Conservation (phyloP, 92 coral and sea anemone species). For the Chrysogorgia sp. region DNA sequence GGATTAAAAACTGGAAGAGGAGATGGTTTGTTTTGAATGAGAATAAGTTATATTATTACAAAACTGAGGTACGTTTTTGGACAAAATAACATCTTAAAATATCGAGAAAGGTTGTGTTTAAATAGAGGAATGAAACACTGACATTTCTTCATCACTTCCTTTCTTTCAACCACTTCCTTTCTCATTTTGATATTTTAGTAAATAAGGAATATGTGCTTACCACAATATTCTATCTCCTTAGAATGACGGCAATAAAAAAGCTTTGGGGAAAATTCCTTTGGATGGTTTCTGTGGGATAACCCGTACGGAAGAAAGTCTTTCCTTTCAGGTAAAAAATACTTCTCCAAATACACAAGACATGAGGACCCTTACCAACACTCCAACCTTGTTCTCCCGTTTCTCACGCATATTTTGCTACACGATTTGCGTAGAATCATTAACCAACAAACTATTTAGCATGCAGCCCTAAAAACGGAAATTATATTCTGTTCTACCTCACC, state of each 20-base stretch:
- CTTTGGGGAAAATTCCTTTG: conserved; percentile 94
- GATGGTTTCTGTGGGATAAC: conserved; percentile 96
- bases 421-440: too few relatives aligned
- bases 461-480: too few relatives aligned
- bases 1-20: conserved; percentile 94
- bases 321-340: conserved; percentile 74
- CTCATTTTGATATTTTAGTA: not conserved
- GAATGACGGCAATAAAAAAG: conserved; percentile 83
- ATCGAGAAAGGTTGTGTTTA: too few relatives aligned
- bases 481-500: too few relatives aligned
- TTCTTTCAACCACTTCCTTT: not conserved
- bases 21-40: conserved; percentile 92
- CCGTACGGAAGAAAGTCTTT: conserved; percentile 89
- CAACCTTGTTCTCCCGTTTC: too few relatives aligned
- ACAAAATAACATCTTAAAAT: not conserved
- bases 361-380: too few relatives aligned
- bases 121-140: too few relatives aligned
- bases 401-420: too few relatives aligned
- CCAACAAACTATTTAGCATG: too few relatives aligned
- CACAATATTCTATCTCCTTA: conserved; percentile 1
- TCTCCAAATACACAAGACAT: too few relatives aligned
- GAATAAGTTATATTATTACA: conserved; percentile 92
- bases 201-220: not conserved
- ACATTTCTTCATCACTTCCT: too few relatives aligned
- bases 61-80: conserved; percentile 78